Conservation (phyloP, 2,888 invertebrate species). For the Caenorhabditis sp. region DNA sequence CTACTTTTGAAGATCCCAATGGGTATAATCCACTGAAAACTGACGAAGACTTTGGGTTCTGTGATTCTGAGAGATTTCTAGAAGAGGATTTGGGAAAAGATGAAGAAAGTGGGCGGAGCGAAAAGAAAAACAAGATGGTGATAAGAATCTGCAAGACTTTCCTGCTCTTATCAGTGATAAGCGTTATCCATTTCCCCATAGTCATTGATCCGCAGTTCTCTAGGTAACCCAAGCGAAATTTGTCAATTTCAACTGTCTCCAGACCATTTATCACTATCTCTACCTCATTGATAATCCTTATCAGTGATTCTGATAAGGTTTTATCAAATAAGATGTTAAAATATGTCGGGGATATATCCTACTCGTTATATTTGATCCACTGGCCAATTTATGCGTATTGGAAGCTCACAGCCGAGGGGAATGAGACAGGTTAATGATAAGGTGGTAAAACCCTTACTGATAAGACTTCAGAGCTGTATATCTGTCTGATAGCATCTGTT, state of each 20-base stretch:
- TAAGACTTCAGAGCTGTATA: slow-evolving; percentile 17
- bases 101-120: too few relatives aligned
- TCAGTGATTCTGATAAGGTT: slow-evolving; percentile 15
- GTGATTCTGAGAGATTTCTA: too few relatives aligned
- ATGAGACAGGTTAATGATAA: slow-evolving; percentile 16
- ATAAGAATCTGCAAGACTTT: too few relatives aligned
- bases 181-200: too few relatives aligned
- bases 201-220: not conserved
- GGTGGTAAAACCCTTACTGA: not conserved
- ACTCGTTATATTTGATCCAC: slow-evolving; percentile 49
- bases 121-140: too few relatives aligned
- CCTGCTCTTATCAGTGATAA: too few relatives aligned
- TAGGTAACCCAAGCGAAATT: too few relatives aligned
- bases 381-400: slow-evolving; percentile 59
- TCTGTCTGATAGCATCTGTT: slow-evolving; percentile 6
- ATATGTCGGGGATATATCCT: slow-evolving; percentile 57
- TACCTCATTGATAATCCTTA: not conserved
- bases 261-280: slow-evolving; percentile 27
- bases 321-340: slow-evolving; percentile 25
- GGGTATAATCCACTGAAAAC: too few relatives aligned
- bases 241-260: too few relatives aligned
- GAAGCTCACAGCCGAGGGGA: slow-evolving; percentile 41
- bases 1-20: not conserved
- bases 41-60: too few relatives aligned
- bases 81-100: too few relatives aligned